Conservation (phyloP, 2,888 invertebrate species). For the Agonopterix heracliana region DNA sequence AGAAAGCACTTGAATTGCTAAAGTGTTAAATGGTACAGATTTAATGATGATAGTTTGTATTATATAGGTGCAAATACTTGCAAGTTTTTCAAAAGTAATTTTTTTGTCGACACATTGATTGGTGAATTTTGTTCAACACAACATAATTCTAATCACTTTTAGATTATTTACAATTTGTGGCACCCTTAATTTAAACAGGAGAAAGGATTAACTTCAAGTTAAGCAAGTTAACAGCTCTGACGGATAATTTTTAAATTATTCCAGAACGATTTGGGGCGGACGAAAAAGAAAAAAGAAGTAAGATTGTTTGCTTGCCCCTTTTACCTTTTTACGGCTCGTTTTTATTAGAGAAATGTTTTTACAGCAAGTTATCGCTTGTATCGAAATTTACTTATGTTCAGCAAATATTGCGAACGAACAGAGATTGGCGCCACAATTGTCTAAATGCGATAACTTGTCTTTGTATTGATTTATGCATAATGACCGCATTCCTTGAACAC, state of each 20-base stretch:
- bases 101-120: slow-evolving; percentile 1
- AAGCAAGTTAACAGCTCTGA: slow-evolving; percentile 35
- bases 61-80: neutral
- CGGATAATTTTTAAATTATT: slow-evolving; percentile 76
- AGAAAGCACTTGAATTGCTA: too few relatives aligned
- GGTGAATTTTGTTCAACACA: neutral
- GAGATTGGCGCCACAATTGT: slow-evolving; percentile 50
- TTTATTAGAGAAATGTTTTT: slow-evolving; percentile 57
- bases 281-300: slow-evolving; percentile 99
- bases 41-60: neutral
- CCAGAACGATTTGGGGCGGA: slow-evolving; percentile 95
- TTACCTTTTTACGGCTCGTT: slow-evolving; percentile 73
- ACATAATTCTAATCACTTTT: neutral
- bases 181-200: slow-evolving; percentile 6
- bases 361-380: slow-evolving; percentile 71
- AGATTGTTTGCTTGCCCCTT: slow-evolving; percentile 83
- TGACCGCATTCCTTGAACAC: slow-evolving; percentile 62
- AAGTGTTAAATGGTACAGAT: too few relatives aligned
- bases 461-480: slow-evolving; percentile 62
- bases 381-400: slow-evolving; percentile 46
- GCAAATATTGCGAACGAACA: slow-evolving; percentile 28
- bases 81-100: neutral
- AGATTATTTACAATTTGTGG: slow-evolving; percentile 5
- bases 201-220: neutral
- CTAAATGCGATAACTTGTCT: slow-evolving; percentile 68